Percentiles rank a stretch among this genome's conserved stretches.
These are phyloP conservation scores for Heliconius sara DNA, from an alignment of 2,888 invertebrate species.

Conservation along the genomic window DNA sequence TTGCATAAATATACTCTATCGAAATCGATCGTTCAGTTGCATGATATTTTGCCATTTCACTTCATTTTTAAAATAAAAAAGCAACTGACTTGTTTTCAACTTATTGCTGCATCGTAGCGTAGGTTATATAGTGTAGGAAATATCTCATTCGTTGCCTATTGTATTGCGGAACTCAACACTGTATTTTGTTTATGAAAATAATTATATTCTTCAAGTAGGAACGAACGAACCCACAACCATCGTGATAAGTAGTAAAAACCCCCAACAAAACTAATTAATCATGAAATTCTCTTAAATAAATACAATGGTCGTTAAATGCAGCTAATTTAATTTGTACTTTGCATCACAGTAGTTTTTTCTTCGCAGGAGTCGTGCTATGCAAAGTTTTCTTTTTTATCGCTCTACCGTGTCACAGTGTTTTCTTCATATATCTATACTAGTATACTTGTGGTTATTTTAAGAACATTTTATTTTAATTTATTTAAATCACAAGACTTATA, in stretches of 20 bases:
- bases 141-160: not conserved
- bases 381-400: conserved; percentile 49
- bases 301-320: conserved; percentile 48
- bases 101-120: not conserved
- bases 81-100: not conserved
- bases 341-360: conserved; percentile 43
- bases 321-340: conserved; percentile 54
- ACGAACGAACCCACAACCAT: too few species aligned
- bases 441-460: conserved; percentile 43
- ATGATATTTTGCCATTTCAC: not conserved
- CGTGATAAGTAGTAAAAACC: conserved; percentile 17
- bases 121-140: not conserved
- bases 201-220: too few species aligned
- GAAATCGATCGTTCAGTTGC: not conserved
- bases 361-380: conserved; percentile 52
- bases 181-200: not conserved
- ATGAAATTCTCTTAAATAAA: conserved; percentile 44
- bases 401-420: conserved; percentile 46
- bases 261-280: conserved; percentile 50
- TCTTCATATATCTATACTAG: conserved; percentile 27
- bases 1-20: not conserved
- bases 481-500: not conserved
- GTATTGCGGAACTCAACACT: not conserved
- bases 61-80: not conserved
- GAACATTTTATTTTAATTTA: conserved; percentile 43